A percentile compares a stretch with the other conserved stretches of the same genome.
phyloP scores from a whole-genome alignment of 92 coral and sea anemone species.

The Micromussa lordhowensis region DNA sequence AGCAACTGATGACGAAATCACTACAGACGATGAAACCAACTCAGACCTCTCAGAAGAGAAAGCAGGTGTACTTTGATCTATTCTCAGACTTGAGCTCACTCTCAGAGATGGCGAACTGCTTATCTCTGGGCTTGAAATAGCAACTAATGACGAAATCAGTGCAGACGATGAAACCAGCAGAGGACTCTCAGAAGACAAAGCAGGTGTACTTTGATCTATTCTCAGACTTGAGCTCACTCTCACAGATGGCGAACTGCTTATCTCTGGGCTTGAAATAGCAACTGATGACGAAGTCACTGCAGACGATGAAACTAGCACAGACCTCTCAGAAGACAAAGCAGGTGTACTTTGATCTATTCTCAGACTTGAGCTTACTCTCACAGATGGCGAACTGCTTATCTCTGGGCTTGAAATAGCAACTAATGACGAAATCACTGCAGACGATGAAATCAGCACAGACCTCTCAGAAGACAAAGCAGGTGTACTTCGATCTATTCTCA shows the following conservation, averaged over 20 bases:
- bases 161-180: neutral
- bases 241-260: neutral
- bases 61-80: neutral
- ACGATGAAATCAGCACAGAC: neutral
- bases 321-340: neutral
- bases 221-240: neutral
- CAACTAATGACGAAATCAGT: neutral
- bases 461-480: neutral
- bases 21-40: neutral
- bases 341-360: neutral
- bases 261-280: neutral
- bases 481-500: neutral
- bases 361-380: neutral
- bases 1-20: neutral
- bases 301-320: neutral
- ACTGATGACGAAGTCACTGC: neutral
- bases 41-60: neutral
- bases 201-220: neutral
- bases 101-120: neutral
- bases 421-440: neutral
- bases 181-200: neutral
- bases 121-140: neutral
- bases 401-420: neutral
- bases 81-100: neutral
- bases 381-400: neutral